Evolutionary conservation across 2,888 invertebrate species (phyloP).

Genomic region (Rutpela maculata): DNA sequence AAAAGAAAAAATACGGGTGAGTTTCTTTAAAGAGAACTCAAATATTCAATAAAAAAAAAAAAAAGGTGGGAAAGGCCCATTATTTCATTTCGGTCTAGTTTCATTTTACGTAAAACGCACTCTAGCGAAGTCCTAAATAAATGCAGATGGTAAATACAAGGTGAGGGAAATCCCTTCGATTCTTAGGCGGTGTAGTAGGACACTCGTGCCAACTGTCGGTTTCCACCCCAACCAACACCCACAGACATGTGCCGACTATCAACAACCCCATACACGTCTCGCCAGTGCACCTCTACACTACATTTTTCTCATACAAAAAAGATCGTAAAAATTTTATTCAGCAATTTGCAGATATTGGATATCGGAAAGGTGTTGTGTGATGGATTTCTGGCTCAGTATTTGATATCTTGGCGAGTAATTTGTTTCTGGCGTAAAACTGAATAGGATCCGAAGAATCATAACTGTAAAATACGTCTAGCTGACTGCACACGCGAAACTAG

Average conservation of each 20-base stretch:
- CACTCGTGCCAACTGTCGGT: constrained; percentile 37
- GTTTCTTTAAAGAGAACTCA: too few species aligned
- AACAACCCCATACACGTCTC: constrained; percentile 15
- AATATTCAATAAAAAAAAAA: too few species aligned
- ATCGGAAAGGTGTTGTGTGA: constrained; percentile 4
- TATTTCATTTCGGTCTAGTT: too few species aligned
- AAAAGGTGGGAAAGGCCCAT: too few species aligned
- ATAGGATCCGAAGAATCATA: not conserved
- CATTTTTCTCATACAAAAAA: constrained; percentile 4
- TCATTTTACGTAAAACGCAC: constrained; percentile 21
- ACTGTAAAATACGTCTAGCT: not conserved
- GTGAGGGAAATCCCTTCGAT: constrained; percentile 37
- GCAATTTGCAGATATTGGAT: constrained; percentile 7
- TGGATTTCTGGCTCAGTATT: not conserved
- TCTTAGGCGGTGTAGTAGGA: constrained; percentile 25
- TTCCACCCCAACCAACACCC: constrained; percentile 25
- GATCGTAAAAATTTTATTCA: not conserved
- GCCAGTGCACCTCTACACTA: not conserved
- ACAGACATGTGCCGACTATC: constrained; percentile 35
- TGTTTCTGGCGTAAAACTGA: not conserved
- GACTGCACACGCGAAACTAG: not conserved
- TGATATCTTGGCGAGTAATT: not conserved
- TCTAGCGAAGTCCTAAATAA: constrained; percentile 3
- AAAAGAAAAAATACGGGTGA: too few species aligned
- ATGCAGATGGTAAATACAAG: constrained; percentile 33